Base-by-base conservation (phyloP, 2,797 vertebrate genomes). In the Chloroceryle inda region DNA sequence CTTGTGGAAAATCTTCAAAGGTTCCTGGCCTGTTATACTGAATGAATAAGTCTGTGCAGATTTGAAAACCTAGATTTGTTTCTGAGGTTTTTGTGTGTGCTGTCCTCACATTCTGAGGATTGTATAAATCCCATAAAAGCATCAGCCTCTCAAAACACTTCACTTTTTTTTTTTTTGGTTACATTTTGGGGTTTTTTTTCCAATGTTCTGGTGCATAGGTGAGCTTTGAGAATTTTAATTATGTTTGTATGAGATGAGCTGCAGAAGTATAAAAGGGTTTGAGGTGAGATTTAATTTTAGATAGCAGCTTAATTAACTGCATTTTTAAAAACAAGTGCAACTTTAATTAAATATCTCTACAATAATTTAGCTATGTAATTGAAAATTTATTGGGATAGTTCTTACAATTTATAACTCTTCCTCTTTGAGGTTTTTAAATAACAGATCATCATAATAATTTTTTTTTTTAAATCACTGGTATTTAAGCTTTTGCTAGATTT, bases 221-320 rank as follows among this genome's bases (percentile, higher is more conserved):
- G 88, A 98, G 96, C 92, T 77, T 96, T 85, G 49, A 90, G 95
- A 96, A 97, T 97, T 97, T 98, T 97, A 98, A 98, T 98, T 98
- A 96, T 89, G 89, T 96, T 89, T 97, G 74, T 96, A 98, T 98
- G 97, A 97, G 97, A 98, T 97, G 96, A 97, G 96, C 92, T 94
- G 92, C 96, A 97, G 91, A 97, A 98, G 95, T 85, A 88, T 95
- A 97, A 97, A 98, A 97, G 75, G 33, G 75, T 53, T 96, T 98
- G 40, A 94, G 87, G 55, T 97, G 90, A 98, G 97, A 98, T 98
- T 98, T 98, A 97, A 98, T 98, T 98, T 98, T 98, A 98, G 98
- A 98, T 98, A 98, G 94, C 52, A 79, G 73, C 85, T 87, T 98
- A 98, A 98, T 98, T 98, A 98, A 98, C 97, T 93, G 95, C 93